Conservation (phyloP, 1,140 invertebrate species). For the Zeugodacus cucurbitae region DNA sequence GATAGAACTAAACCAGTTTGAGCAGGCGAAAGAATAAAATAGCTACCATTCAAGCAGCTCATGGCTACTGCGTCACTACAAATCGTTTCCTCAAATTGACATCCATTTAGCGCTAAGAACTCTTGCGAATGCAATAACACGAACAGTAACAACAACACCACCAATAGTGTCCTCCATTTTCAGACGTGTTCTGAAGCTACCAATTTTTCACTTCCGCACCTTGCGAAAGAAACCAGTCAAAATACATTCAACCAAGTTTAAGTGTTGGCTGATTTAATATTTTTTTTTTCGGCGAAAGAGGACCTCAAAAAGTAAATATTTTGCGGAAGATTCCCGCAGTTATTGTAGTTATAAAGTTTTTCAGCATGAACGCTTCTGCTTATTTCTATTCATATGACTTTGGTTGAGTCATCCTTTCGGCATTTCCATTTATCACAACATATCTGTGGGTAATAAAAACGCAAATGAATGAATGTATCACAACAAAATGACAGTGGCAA, state of each 20-base stretch:
- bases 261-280: not conserved
- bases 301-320: too few relatives aligned
- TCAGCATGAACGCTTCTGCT: not conserved
- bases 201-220: not conserved
- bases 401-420: slow-evolving; percentile 36
- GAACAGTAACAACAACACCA: not conserved
- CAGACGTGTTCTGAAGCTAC: too few relatives aligned
- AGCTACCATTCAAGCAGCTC: not conserved
- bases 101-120: not conserved
- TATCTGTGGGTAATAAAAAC: not conserved
- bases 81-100: not conserved
- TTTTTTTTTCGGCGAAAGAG: too few relatives aligned
- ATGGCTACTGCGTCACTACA: not conserved
- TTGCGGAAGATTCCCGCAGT: too few relatives aligned
- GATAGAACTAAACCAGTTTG: not conserved
- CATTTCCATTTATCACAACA: slow-evolving; percentile 35
- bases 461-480: slow-evolving; percentile 17
- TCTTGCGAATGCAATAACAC: not conserved
- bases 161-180: too few relatives aligned
- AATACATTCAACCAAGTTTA: slow-evolving; percentile 17
- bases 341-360: slow-evolving; percentile 10
- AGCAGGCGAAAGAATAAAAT: too few relatives aligned
- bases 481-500: not conserved
- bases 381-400: slow-evolving; percentile 39
- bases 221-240: too few relatives aligned